Percentiles rank a stretch among this genome's conserved stretches.
Evolutionary conservation across 2,888 invertebrate species (phyloP).

Genomic region (Fragum sueziense): DNA sequence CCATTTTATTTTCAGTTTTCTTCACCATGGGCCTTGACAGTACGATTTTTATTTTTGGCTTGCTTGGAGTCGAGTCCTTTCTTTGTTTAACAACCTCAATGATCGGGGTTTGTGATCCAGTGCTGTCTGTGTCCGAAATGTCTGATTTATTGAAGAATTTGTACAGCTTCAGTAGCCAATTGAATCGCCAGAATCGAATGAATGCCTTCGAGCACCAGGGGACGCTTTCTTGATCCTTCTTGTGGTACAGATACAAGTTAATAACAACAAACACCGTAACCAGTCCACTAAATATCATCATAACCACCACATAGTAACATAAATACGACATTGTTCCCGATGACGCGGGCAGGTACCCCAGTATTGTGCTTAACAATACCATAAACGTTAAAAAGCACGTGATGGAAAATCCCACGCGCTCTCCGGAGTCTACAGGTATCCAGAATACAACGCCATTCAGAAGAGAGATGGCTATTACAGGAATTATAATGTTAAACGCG

Average conservation of each 20-base stretch:
- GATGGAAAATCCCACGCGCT: constrained; percentile 50
- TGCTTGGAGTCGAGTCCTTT: background rate
- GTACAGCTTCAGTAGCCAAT: background rate
- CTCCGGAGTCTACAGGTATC: constrained; percentile 50
- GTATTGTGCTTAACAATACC: constrained; percentile 42
- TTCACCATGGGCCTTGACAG: background rate
- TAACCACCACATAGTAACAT: constrained; percentile 45
- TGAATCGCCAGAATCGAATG: constrained; percentile 10
- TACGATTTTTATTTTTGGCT: background rate
- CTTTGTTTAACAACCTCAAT: background rate
- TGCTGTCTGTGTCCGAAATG: background rate
- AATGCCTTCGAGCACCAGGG: constrained; percentile 29
- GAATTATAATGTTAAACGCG: constrained; percentile 48
- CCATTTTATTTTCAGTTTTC: background rate
- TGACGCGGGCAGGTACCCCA: constrained; percentile 42
- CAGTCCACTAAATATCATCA: constrained; percentile 52
- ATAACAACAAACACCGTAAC: constrained; percentile 32
- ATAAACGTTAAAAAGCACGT: constrained; percentile 58
- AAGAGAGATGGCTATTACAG: constrained; percentile 26
- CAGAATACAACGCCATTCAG: constrained; percentile 51
- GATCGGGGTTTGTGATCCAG: background rate
- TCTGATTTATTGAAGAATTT: background rate
- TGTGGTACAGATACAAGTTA: constrained; percentile 37
- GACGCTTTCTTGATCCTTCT: constrained; percentile 28
- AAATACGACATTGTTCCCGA: constrained; percentile 47